Evolutionary conservation across 1,140 invertebrate species (phyloP).

Genomic region (Hycleus cichorii): DNA sequence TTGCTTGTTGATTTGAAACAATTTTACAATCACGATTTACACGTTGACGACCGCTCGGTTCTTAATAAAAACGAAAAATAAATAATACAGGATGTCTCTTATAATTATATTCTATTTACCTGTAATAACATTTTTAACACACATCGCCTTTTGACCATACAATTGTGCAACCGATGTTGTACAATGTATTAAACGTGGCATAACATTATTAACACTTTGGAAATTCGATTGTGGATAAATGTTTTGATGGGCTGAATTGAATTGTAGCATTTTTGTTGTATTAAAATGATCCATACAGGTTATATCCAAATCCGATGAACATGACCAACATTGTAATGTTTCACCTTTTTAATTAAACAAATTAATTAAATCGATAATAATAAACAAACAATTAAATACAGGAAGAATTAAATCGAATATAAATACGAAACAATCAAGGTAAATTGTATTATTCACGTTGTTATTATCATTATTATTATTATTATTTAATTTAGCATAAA

Average conservation of each 20-base stretch:
- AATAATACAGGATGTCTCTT: not conserved
- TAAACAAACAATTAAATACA: too few relatives aligned
- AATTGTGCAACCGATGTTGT: not conserved
- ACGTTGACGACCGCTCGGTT: slow-evolving; percentile 9
- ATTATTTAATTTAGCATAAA: too few relatives aligned
- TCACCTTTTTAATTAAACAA: slow-evolving; percentile 44
- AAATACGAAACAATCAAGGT: too few relatives aligned
- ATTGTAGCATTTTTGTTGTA: slow-evolving; percentile 42
- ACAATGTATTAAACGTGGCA: slow-evolving; percentile 1
- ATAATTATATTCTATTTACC: slow-evolving; percentile 5
- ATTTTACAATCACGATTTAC: slow-evolving; percentile 43
- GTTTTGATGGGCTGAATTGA: slow-evolving; percentile 2
- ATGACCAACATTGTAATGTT: slow-evolving; percentile 63
- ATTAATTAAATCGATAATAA: not conserved
- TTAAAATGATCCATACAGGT: slow-evolving; percentile 66
- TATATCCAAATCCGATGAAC: slow-evolving; percentile 58
- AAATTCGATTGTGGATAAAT: not conserved
- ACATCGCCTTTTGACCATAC: slow-evolving; percentile 23
- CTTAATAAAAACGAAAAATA: not conserved
- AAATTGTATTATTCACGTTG: too few relatives aligned
- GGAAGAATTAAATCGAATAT: too few relatives aligned
- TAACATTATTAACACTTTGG: slow-evolving; percentile 5
- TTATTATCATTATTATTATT: too few relatives aligned
- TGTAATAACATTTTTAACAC: slow-evolving; percentile 21
- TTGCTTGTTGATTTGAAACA: slow-evolving; percentile 46